Percentiles rank a stretch among this genome's conserved stretches.
These are phyloP conservation scores for Alviniconcha strummeri DNA, from an alignment of 2,888 invertebrate genomes.

Conservation along the genomic window DNA sequence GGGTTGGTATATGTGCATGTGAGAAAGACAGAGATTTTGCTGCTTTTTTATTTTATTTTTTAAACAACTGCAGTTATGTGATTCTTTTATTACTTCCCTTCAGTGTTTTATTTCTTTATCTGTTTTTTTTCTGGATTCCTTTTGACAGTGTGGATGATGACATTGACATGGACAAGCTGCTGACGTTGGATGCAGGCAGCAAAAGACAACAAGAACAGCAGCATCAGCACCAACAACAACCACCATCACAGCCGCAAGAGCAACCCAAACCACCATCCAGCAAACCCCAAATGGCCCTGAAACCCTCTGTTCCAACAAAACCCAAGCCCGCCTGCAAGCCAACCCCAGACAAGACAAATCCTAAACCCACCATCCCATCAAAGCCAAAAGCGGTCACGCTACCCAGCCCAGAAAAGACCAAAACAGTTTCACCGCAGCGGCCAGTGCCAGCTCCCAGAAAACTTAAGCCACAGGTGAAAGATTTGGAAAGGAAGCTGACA, in stretches of 20 bases:
- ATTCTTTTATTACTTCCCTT: no score
- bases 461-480: background rate
- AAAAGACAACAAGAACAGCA: background rate
- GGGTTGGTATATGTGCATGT: background rate
- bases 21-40: background rate
- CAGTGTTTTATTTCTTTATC: background rate
- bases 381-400: conserved; percentile 29
- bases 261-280: conserved; percentile 17
- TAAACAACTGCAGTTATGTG: no score
- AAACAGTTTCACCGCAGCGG: conserved; percentile 41
- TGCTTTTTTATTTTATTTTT: no score
- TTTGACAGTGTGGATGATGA: conserved; percentile 54
- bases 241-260: background rate
- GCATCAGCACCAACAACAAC: background rate
- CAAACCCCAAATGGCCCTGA: conserved; percentile 18
- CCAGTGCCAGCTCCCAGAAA: conserved; percentile 37
- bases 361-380: conserved; percentile 29
- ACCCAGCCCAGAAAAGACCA: conserved; percentile 34
- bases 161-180: conserved; percentile 51
- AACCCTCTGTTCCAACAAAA: conserved; percentile 24
- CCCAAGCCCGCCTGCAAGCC: conserved; percentile 28
- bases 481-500: background rate
- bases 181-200: conserved; percentile 33
- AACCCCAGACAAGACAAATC: background rate
- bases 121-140: background rate